phyloP scores from a whole-genome alignment of 2,888 invertebrate species.

The Cephonodes hylas region DNA sequence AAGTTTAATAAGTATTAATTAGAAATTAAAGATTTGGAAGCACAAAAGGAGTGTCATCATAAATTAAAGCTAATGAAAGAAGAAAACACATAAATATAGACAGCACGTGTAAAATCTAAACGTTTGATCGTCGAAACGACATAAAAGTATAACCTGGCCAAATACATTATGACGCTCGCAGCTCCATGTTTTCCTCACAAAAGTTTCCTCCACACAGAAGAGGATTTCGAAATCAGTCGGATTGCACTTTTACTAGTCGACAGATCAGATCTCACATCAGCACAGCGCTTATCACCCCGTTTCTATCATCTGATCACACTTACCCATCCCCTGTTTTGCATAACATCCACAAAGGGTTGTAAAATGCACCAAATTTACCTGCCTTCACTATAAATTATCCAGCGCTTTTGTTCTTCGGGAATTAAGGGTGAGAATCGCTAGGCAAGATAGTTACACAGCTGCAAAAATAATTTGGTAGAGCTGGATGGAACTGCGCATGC shows the following conservation, averaged over 20 bases:
- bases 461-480: slow-evolving; percentile 14
- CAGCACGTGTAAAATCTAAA: no score
- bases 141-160: no score
- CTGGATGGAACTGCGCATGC: slow-evolving; percentile 48
- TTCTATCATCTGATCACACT: slow-evolving; percentile 26
- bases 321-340: slow-evolving; percentile 37
- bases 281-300: slow-evolving; percentile 22
- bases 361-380: slow-evolving; percentile 23
- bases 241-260: slow-evolving; percentile 7
- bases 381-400: background rate
- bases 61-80: no score
- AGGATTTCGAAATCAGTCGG: background rate
- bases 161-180: no score
- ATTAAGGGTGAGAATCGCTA: background rate
- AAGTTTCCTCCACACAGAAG: background rate
- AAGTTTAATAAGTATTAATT: no score
- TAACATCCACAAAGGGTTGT: slow-evolving; percentile 40
- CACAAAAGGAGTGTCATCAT: no score
- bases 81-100: no score
- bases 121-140: no score
- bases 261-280: slow-evolving; percentile 7
- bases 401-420: background rate
- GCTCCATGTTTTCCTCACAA: no score
- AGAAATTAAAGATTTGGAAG: no score
- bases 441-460: no score